These are phyloP conservation scores for Speoplatyrhinus poulsoni DNA, from an alignment of 2,113 vertebrate genomes.

Conservation along the genomic window DNA sequence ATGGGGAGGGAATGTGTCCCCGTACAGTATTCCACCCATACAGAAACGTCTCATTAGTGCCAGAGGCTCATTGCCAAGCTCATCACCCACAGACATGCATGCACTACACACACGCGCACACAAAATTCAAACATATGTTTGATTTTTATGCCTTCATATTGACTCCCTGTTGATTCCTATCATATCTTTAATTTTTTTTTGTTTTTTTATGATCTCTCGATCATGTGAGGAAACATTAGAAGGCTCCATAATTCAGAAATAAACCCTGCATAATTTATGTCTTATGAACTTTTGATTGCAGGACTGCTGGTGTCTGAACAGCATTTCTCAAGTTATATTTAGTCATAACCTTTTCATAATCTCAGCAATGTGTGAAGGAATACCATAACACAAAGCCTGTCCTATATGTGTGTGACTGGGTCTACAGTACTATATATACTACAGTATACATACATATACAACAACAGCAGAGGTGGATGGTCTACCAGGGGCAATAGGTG, in stretches of 20 bases:
- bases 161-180: slow-evolving; percentile 37
- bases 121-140: slow-evolving; percentile 54
- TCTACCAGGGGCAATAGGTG: no score
- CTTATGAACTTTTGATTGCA: not conserved
- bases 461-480: no score
- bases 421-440: no score
- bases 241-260: slow-evolving; percentile 8
- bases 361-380: not conserved
- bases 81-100: slow-evolving; percentile 51
- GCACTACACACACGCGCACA: slow-evolving; percentile 6
- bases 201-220: slow-evolving; percentile 36
- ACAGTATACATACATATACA: no score
- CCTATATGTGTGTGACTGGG: no score
- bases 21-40: slow-evolving; percentile 11
- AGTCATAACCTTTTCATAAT: slow-evolving; percentile 10
- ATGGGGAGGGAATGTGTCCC: slow-evolving; percentile 30
- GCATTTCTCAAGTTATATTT: slow-evolving; percentile 18
- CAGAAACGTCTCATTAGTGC: slow-evolving; percentile 51
- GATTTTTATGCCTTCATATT: slow-evolving; percentile 26
- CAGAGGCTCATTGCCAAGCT: slow-evolving; percentile 36
- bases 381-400: no score
- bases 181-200: slow-evolving; percentile 30
- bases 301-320: slow-evolving; percentile 12
- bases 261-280: slow-evolving; percentile 14
- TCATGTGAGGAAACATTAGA: slow-evolving; percentile 4